Evolutionary conservation across 2,113 vertebrate species (phyloP).

Genomic region (Orientallactaga bullata): DNA sequence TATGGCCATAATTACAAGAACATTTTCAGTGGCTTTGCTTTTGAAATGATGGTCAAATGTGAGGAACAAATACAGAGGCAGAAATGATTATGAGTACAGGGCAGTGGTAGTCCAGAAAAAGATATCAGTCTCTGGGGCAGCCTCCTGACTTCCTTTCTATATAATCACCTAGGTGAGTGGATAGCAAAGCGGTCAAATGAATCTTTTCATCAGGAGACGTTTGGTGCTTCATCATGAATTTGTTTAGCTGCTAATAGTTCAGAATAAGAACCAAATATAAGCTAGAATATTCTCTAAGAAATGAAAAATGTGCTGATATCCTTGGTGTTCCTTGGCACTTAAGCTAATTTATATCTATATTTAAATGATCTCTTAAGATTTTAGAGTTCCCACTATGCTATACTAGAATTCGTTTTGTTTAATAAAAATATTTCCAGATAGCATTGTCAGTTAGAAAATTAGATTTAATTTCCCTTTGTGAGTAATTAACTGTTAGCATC

Average conservation of each 20-base stretch:
- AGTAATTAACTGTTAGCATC: slow-evolving; percentile 89
- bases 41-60: background rate
- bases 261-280: background rate
- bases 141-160: background rate
- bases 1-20: background rate
- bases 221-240: slow-evolving; percentile 42
- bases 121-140: slow-evolving; percentile 4
- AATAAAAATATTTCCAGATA: slow-evolving; percentile 83
- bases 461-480: slow-evolving; percentile 87
- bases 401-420: slow-evolving; percentile 85
- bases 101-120: background rate
- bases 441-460: slow-evolving; percentile 78
- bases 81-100: background rate
- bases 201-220: background rate
- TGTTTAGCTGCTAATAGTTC: slow-evolving; percentile 64
- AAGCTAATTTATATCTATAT: slow-evolving; percentile 54
- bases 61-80: background rate
- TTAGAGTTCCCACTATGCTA: slow-evolving; percentile 64
- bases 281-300: background rate
- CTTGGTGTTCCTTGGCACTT: slow-evolving; percentile 53
- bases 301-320: slow-evolving; percentile 61
- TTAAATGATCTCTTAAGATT: slow-evolving; percentile 64
- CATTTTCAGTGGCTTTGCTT: background rate
- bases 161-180: background rate
- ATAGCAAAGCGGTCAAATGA: background rate